A percentile compares a stretch with the other conserved stretches of the same genome.
These are phyloP conservation scores for Clitarchus hookeri DNA, from an alignment of 2,888 invertebrate species.

Conservation along the genomic window DNA sequence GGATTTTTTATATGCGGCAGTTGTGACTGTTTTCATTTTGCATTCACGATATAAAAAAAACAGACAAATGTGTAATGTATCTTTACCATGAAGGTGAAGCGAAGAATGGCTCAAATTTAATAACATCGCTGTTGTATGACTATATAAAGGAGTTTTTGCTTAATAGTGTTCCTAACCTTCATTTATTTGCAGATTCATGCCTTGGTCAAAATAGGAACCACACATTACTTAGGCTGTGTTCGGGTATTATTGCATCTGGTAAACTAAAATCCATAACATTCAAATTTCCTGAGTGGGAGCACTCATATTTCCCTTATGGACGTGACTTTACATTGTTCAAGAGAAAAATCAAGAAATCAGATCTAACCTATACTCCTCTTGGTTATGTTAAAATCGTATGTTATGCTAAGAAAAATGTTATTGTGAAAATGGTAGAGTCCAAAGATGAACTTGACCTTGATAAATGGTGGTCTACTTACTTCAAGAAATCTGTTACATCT, in stretches of 20 bases:
- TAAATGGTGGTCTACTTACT: neutral
- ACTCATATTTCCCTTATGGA: neutral
- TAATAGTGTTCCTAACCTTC: neutral
- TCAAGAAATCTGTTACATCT: neutral
- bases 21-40: neutral
- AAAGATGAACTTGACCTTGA: neutral
- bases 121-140: constrained; percentile 1
- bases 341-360: neutral
- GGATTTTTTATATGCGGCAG: neutral
- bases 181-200: neutral
- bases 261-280: neutral
- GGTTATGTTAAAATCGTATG: neutral
- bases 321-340: neutral
- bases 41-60: neutral
- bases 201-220: constrained; percentile 6
- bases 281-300: neutral
- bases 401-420: neutral
- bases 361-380: neutral
- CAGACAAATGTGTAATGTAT: neutral
- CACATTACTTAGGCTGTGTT: neutral
- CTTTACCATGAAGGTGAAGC: neutral
- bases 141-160: neutral
- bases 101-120: neutral
- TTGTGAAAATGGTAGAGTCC: neutral
- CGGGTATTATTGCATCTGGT: neutral